phyloP scores from a whole-genome alignment of 2,888 invertebrate genomes.

The Ochropleura leucogaster region DNA sequence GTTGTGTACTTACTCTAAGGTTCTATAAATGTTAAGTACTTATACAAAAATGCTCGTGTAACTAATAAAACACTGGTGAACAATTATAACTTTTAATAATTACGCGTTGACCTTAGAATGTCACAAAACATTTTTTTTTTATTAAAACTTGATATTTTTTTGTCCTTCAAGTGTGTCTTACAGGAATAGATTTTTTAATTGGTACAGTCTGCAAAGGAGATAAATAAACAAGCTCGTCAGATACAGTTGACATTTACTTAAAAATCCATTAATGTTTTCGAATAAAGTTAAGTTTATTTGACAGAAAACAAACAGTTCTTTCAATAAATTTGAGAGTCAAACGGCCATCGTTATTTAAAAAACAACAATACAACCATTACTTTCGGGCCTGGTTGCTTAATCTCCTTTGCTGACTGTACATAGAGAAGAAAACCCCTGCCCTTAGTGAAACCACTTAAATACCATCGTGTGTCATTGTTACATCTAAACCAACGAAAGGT shows the following conservation, averaged over 20 bases:
- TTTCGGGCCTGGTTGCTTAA: too few relatives aligned
- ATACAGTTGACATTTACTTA: too few relatives aligned
- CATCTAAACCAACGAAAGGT: slow-evolving; percentile 28
- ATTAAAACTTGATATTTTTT: not conserved
- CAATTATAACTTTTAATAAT: not conserved
- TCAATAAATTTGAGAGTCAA: too few relatives aligned
- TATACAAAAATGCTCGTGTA: slow-evolving; percentile 5
- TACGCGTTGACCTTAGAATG: not conserved
- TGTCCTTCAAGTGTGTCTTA: not conserved
- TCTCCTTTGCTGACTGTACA: not conserved
- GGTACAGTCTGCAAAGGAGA: too few relatives aligned
- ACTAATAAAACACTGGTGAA: not conserved
- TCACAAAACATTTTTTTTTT: not conserved
- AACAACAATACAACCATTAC: too few relatives aligned
- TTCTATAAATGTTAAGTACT: slow-evolving; percentile 2
- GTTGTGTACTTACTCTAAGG: slow-evolving; percentile 13
- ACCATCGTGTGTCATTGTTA: slow-evolving; percentile 23
- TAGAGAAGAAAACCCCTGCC: not conserved
- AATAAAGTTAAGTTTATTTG: too few relatives aligned
- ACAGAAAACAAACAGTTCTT: too few relatives aligned
- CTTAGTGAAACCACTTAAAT: slow-evolving; percentile 23
- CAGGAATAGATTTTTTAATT: not conserved
- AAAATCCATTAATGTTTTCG: too few relatives aligned
- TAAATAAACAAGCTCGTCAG: too few relatives aligned
- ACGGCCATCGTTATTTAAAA: too few relatives aligned